Base-by-base conservation (phyloP, 2,888 invertebrate genomes). In the Epinotia bilunana region DNA sequence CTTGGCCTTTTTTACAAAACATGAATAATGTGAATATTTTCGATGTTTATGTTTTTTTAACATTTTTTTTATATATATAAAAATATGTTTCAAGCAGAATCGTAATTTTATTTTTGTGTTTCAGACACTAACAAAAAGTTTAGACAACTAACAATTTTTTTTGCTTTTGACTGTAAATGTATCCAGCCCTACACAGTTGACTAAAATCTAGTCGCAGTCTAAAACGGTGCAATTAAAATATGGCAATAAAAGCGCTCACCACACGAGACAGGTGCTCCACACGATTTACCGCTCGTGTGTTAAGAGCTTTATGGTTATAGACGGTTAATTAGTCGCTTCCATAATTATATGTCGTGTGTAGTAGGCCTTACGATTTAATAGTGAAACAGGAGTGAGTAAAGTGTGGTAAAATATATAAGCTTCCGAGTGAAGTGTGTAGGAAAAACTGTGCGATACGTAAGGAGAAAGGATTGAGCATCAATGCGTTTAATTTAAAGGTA, bases 231-330 rank as follows among this genome's bases (percentile, higher is more conserved):
- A 49, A 28, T 16, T 49, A 23, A 7, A 9, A 58, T 58, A 68
- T 60, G 43, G 69, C 46, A 69, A 60, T 69, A 58, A 74, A 70
- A 74, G 64, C 63, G 16, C 39, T 60, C 70, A 46, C 49, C 70
- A 60, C 74, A 70, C 69, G 7, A 70, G 70, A 74, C 70, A 69
- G 74, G 74, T 74, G 74, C 70, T 53, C 33, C 60, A 28, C 2
- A 3, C 67, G 60, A 55, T 60, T 63, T 78, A 78, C 58, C 76
- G 78, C 64, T 68, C 75, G 79, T 83, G 80, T 79, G 81, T 79
- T 78, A 75, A 68, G 43, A 62, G 70, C 75, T 82, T 83, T 83
- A 85, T 78, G 78, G 75, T 81, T 79, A 81, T 72, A 70, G 63
- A 61, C 67, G 57, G 68, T 61, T 74, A 73, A 73, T 73, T 73